phyloP scores from a whole-genome alignment of 2,797 vertebrate genomes.

The Steatocranus sp. region DNA sequence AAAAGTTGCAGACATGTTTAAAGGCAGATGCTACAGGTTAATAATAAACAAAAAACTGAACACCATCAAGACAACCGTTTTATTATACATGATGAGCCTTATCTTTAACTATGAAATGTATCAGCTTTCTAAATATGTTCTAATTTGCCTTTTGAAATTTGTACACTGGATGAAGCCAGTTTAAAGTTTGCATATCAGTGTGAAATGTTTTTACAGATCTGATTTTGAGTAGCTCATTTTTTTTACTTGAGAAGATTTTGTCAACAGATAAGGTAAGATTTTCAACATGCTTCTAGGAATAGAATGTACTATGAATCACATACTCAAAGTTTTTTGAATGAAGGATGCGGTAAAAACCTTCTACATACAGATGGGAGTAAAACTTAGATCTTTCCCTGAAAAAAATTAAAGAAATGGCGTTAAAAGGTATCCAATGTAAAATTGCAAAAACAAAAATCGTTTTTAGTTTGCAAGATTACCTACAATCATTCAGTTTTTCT shows the following conservation, averaged over 20 bases:
- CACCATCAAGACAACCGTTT: rapidly evolving
- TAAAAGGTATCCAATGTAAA: not conserved
- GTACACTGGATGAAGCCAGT: not conserved
- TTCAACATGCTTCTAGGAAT: not conserved
- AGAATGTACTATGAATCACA: not conserved
- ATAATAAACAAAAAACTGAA: not conserved
- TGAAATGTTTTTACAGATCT: not conserved
- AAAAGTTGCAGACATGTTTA: not conserved
- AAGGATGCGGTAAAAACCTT: not conserved
- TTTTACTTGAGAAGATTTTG: not conserved
- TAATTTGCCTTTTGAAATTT: not conserved
- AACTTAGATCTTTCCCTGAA: not conserved
- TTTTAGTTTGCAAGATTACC: not conserved
- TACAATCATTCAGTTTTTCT: not conserved
- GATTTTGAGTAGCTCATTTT: not conserved
- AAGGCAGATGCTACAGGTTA: not conserved
- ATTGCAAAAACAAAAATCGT: rapidly evolving
- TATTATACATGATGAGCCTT: not conserved
- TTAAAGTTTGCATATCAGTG: not conserved
- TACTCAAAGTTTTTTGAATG: not conserved
- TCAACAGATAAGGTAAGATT: not conserved
- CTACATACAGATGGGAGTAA: not conserved
- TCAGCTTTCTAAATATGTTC: rapidly evolving
- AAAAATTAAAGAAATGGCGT: not conserved
- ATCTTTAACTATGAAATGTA: not conserved